Evolutionary conservation across 1,140 invertebrate species (phyloP).

Genomic region (Streblospio benedicti): DNA sequence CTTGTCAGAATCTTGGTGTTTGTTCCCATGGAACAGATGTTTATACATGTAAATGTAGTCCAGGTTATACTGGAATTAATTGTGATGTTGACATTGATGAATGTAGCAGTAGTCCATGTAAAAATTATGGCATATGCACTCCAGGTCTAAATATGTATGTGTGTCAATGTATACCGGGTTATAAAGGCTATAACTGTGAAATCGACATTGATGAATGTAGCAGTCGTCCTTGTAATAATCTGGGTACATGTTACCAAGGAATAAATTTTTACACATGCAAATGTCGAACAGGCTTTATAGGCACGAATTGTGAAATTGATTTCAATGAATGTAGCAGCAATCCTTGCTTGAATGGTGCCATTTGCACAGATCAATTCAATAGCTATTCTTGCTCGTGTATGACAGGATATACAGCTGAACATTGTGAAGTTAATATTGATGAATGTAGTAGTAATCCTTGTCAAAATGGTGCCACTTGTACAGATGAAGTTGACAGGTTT

Average conservation of each 20-base stretch:
- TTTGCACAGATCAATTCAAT: no score
- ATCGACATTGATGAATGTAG: no score
- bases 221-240: no score
- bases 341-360: slow-evolving; percentile 10
- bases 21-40: no score
- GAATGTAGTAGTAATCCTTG: slow-evolving; percentile 62
- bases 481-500: neutral
- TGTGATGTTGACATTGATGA: no score
- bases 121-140: no score
- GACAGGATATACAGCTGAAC: no score
- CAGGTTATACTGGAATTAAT: no score
- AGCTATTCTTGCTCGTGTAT: slow-evolving; percentile 84
- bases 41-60: no score
- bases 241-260: neutral
- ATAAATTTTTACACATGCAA: neutral
- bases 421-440: slow-evolving; percentile 24
- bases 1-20: slow-evolving; percentile 74
- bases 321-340: slow-evolving; percentile 7
- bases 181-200: slow-evolving; percentile 1
- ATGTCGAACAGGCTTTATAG: slow-evolving; percentile 5
- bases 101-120: no score
- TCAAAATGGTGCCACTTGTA: slow-evolving; percentile 20
- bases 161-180: no score
- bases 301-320: slow-evolving; percentile 10
- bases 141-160: no score